Evolutionary conservation across 35 echinoderm and acorn worm genomes (phyloP), one percentile per base, ranked within the genome.

Genomic region (Strongylocentrotus purpuratus): DNA sequence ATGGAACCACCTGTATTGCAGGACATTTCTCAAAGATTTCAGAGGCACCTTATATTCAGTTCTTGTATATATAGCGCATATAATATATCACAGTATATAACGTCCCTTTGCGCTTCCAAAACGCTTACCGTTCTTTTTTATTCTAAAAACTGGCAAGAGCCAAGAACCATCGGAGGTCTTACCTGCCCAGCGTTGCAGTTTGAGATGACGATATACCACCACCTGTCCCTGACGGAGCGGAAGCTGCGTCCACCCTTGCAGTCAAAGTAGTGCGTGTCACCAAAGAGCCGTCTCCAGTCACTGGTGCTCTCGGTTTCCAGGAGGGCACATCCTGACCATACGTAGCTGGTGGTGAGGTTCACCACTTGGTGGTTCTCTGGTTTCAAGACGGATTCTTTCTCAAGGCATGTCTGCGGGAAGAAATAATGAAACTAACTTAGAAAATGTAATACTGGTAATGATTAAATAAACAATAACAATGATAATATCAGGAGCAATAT

Each of bases 361-460:
- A 99, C 96, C 0, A 99, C 95, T 86, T 99, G 98, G 87, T 99
- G 96, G 92, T 99, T 99, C 95, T 97, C 97, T 22, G 94, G 88
- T 86, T 94, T 95, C 28, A 99, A 85, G n/a, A 98, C 98, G 32
- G 97, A 97, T 87, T 99, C 98, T 85, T 99, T 99, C 88, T 97
- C 88, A 33, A 48, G 2, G 87, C 98, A 99, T 20, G 97, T 97
- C 98, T 99, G 92, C n/a, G 33, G 41, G 60, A 95, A 94, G 47
- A 86, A 60, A 65, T n/a, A n/a, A n/a, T n/a, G n/a, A n/a, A n/a
- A n/a, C n/a, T n/a, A 31, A 94, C 61, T 0, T 52, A 55, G 15
- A 14, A 11, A 12, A 14, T 2, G 15, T 55, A 55, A 55, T 15
- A n/a, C n/a, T n/a, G n/a, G n/a, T n/a, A 55, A 55, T 55, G 50